Base-by-base conservation (phyloP, 2,888 invertebrate species). In the Pammene fasciana region DNA sequence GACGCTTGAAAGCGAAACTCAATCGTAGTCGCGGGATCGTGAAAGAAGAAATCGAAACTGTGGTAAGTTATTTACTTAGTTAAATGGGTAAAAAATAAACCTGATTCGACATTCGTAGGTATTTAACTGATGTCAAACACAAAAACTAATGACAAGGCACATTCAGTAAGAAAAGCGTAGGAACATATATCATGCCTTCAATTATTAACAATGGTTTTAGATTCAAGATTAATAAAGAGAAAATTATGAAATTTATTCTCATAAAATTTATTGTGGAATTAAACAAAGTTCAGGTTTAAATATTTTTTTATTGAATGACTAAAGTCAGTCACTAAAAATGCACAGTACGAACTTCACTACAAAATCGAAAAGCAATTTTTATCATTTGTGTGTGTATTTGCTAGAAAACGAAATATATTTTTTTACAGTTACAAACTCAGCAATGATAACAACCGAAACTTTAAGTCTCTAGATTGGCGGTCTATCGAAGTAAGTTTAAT, bases 1-100 rank as follows among this genome's bases (percentile, higher is more conserved):
- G 77, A 80, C 76, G 77, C 79, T 85, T 76, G 86, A 88, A 90
- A 89, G 88, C 84, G 89, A 89, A 89, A 89, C 84, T 82, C 78
- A 75, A 82, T 82, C 73, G 77, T 77, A 74, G 76, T 76, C 74
- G 75, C 73, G 75, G 62, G 79, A 76, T 77, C 77, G 78, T 75
- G 75, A 74, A 72, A 73, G 78, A 78, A 79, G 82, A 86, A 88
- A 87, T 78, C 80, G 84, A 86, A 86, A 79, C 81, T 38, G 43
- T 46, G 54, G 45, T 48, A 67, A 50, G 46, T 66, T 41, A 48
- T 13, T n/a, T 45, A 45, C n/a, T 34, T 14, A 7, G 11, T n/a
- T 5, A 26, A 26, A 60, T 43, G 9, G 38, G 41, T n/a, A 55
- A 18, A 57, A 14, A 3, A 43, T 43, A n/a, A n/a, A 1, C 8